Percentiles rank a stretch among this genome's conserved stretches.
Evolutionary conservation across 1,140 invertebrate genomes (phyloP).

Genomic region (Phymastichus coffea): DNA sequence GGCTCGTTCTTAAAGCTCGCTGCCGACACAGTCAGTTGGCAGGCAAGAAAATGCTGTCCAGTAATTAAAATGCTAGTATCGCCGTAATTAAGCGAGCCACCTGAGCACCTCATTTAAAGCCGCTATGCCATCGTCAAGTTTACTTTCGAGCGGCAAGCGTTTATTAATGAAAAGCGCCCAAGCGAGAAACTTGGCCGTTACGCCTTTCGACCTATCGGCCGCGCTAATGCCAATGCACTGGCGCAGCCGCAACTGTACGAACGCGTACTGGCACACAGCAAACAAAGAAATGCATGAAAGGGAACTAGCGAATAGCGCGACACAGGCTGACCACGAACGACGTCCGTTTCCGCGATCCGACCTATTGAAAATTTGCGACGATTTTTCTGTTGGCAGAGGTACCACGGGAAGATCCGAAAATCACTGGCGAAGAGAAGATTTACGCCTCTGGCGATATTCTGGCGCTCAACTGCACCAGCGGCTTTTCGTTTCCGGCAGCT

Average conservation of each 20-base stretch:
- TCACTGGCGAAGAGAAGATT: constrained; percentile 75
- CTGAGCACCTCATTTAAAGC: constrained; percentile 1
- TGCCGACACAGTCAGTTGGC: too few species aligned
- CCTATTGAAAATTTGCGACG: constrained; percentile 15
- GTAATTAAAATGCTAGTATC: constrained; percentile 16
- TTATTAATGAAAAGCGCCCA: neutral
- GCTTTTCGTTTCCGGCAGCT: constrained; percentile 75
- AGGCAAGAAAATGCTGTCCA: too few species aligned
- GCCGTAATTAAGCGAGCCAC: neutral
- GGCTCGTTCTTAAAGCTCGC: too few species aligned
- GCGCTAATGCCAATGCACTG: too few species aligned
- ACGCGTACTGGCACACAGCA: too few species aligned
- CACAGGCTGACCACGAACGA: too few species aligned
- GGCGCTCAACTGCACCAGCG: constrained; percentile 81
- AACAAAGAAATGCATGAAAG: too few species aligned
- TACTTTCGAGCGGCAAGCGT: neutral
- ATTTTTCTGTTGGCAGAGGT: constrained; percentile 62
- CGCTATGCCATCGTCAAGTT: neutral
- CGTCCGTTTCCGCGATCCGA: neutral
- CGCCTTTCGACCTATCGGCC: too few species aligned
- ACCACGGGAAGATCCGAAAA: constrained; percentile 74
- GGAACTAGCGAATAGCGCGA: too few species aligned
- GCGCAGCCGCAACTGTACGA: too few species aligned
- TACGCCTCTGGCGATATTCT: constrained; percentile 79
- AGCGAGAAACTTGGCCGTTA: constrained; percentile 1